These are phyloP conservation scores for Ispidina lecontei DNA, from an alignment of 2,797 vertebrate species.

Conservation along the genomic window DNA sequence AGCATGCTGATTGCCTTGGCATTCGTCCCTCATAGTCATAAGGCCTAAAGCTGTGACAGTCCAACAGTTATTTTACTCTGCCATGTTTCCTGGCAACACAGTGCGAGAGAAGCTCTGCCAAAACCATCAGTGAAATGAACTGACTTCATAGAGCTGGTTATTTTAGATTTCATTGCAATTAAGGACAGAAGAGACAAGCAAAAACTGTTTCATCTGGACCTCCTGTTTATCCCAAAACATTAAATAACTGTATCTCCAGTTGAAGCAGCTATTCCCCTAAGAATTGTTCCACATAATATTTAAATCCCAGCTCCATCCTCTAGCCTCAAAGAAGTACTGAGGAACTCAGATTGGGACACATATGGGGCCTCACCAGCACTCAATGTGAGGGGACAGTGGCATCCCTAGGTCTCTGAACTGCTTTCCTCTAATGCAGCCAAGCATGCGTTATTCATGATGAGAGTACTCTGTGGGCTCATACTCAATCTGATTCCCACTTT, in stretches of 20 bases:
- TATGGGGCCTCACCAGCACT: rapidly evolving
- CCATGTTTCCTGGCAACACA: slow-evolving; percentile 50
- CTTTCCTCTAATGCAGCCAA: neutral
- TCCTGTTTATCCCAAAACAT: neutral
- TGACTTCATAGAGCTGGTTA: slow-evolving; percentile 33
- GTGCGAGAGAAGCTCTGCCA: slow-evolving; percentile 33
- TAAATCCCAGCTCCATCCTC: neutral
- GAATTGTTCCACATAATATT: neutral
- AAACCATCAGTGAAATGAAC: slow-evolving; percentile 36
- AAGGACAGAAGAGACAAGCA: slow-evolving; percentile 17
- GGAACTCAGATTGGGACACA: neutral
- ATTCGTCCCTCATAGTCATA: slow-evolving; percentile 39
- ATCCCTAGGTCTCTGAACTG: neutral
- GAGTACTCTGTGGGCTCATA: neutral
- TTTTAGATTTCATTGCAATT: slow-evolving; percentile 41
- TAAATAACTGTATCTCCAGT: neutral
- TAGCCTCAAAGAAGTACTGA: neutral
- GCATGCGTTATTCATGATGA: rapidly evolving
- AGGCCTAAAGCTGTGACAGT: slow-evolving; percentile 62
- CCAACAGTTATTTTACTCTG: slow-evolving; percentile 33
- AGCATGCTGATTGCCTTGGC: slow-evolving; percentile 16
- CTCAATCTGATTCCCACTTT: neutral
- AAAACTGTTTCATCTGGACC: slow-evolving; percentile 36
- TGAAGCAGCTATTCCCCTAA: neutral
- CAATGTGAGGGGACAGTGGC: neutral